A percentile compares a stretch with the other conserved stretches of the same genome.
phyloP scores from a whole-genome alignment of 2,797 vertebrate species.

The Pangasius krempfi region DNA sequence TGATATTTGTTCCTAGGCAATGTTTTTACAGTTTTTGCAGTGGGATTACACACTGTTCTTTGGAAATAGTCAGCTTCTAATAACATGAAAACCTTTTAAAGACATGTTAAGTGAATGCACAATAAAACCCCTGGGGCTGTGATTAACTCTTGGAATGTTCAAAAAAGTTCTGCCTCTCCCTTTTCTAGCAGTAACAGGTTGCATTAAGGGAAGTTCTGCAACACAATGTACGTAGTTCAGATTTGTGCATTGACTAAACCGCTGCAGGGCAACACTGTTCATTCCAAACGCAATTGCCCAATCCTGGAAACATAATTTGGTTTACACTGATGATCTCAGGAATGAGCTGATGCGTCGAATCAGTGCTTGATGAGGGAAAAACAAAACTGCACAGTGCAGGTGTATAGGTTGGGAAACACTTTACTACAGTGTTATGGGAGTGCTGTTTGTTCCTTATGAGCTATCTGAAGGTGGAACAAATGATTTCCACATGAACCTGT shows the following conservation, averaged over 20 bases:
- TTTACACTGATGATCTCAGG: not conserved
- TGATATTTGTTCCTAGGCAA: not conserved
- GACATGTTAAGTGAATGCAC: not conserved
- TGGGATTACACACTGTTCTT: not conserved
- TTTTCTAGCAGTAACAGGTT: not conserved
- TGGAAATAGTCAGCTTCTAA: not conserved
- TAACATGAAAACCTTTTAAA: not conserved
- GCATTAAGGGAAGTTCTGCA: slow-evolving; percentile 16
- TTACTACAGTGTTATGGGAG: not conserved
- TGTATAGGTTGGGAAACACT: not conserved
- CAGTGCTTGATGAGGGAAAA: not conserved
- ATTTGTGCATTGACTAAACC: not conserved
- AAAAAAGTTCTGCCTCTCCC: not conserved
- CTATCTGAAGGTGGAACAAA: slow-evolving; percentile 9
- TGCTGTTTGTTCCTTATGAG: slow-evolving; percentile 25
- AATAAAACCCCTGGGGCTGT: not conserved
- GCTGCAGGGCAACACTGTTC: not conserved
- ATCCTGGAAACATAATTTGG: not conserved
- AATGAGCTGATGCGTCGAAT: not conserved
- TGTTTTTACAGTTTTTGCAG: no score
- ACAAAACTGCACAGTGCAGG: not conserved
- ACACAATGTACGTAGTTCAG: not conserved
- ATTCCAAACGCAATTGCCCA: not conserved
- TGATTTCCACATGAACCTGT: not conserved
- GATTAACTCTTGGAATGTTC: slow-evolving; percentile 9